These are phyloP conservation scores for Hippasteria phrygiana DNA, from an alignment of 53 echinoderm and acorn worm genomes.

Conservation along the genomic window DNA sequence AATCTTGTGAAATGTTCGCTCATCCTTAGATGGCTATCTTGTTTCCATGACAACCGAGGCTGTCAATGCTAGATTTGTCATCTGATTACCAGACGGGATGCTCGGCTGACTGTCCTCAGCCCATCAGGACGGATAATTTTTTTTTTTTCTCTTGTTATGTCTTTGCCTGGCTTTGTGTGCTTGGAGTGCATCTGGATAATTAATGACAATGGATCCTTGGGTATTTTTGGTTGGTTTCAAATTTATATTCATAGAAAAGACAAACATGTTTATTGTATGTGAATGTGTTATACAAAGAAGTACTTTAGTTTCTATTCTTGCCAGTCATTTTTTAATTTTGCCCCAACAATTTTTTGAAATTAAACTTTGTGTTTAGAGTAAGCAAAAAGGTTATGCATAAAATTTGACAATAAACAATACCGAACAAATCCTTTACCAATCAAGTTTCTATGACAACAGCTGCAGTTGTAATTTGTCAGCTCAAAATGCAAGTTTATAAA, in stretches of 20 bases:
- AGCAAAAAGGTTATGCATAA: not conserved
- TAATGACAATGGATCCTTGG: not conserved
- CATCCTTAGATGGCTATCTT: conserved; percentile 38
- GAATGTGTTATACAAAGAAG: not conserved
- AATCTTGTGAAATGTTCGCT: conserved; percentile 22
- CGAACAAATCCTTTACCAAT: too few relatives aligned
- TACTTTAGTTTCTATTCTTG: not conserved
- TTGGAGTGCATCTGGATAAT: conserved; percentile 24
- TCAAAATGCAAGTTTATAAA: too few relatives aligned
- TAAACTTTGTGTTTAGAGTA: not conserved
- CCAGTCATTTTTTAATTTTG: not conserved
- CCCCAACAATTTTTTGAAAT: not conserved
- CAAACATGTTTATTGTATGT: not conserved
- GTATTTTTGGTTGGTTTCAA: conserved; percentile 1
- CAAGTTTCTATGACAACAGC: too few relatives aligned
- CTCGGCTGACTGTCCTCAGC: conserved; percentile 2
- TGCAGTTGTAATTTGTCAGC: too few relatives aligned
- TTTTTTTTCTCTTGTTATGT: not conserved
- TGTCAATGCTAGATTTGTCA: conserved; percentile 52
- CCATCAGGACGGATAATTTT: not conserved
- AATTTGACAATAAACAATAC: too few relatives aligned
- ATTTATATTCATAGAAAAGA: not conserved
- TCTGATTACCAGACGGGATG: conserved; percentile 26
- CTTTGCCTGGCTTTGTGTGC: not conserved
- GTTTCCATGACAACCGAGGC: conserved; percentile 49